phyloP scores from a whole-genome alignment of 2,113 vertebrate species.

The Campylomormyrus numenius region DNA sequence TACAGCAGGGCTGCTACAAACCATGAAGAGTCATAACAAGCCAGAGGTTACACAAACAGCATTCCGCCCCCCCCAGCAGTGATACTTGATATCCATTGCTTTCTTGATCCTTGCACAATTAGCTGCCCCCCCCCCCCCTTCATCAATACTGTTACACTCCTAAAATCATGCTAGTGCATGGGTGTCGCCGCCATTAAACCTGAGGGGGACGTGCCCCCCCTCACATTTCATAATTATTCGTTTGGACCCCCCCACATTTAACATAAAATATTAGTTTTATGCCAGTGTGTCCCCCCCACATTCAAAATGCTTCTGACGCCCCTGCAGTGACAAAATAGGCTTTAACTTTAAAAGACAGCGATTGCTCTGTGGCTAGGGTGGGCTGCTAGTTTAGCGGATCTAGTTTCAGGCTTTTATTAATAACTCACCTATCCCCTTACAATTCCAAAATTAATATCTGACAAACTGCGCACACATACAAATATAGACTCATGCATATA shows the following conservation, averaged over 20 bases:
- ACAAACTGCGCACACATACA: slow-evolving; percentile 23
- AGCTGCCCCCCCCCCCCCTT: too few species aligned
- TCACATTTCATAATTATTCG: too few species aligned
- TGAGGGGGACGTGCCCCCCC: too few species aligned
- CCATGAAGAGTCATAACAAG: not conserved
- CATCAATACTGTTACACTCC: too few species aligned
- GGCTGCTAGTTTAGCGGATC: slow-evolving; percentile 33
- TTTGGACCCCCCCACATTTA: too few species aligned
- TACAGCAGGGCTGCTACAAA: not conserved
- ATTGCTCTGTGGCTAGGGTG: slow-evolving; percentile 17
- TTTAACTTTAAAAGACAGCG: slow-evolving; percentile 24
- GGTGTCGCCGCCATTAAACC: too few species aligned
- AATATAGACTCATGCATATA: slow-evolving; percentile 4
- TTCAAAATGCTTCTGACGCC: not conserved
- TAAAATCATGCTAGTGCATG: too few species aligned
- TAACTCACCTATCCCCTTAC: slow-evolving; percentile 52
- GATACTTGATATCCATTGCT: too few species aligned
- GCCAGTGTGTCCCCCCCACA: too few species aligned
- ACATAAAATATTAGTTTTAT: too few species aligned
- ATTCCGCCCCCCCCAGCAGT: too few species aligned
- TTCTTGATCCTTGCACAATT: too few species aligned
- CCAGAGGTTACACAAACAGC: slow-evolving; percentile 1
- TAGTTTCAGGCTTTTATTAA: slow-evolving; percentile 47
- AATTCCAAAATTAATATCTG: slow-evolving; percentile 50
- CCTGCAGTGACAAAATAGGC: slow-evolving; percentile 28